These are phyloP conservation scores for Hypotaenidia okinawae DNA, from an alignment of 2,797 vertebrate species.

Conservation along the genomic window DNA sequence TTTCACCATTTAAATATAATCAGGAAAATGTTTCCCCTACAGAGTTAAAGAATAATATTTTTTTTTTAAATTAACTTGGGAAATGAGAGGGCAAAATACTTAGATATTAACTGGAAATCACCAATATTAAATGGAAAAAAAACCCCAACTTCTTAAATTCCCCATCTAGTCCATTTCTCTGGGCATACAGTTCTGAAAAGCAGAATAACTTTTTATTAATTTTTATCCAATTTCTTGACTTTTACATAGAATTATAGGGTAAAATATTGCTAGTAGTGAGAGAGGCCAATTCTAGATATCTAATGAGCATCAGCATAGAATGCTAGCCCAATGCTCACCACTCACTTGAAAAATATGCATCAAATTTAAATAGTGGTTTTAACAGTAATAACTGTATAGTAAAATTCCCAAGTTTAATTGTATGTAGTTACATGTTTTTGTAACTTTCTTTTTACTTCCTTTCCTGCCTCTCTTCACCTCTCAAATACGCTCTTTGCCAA, in stretches of 20 bases:
- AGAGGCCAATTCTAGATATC: neutral
- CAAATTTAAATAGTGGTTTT: neutral
- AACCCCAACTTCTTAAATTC: neutral
- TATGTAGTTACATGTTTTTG: neutral
- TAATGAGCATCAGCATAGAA: neutral
- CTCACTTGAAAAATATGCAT: neutral
- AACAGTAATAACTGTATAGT: neutral
- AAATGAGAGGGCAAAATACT: constrained; percentile 26
- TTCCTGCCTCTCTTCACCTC: neutral
- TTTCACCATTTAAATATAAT: neutral
- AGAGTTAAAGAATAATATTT: neutral
- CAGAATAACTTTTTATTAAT: constrained; percentile 32
- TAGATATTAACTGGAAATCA: constrained; percentile 20
- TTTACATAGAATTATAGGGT: neutral
- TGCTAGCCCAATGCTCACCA: neutral
- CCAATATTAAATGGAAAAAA: neutral
- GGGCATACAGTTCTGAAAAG: constrained; percentile 25
- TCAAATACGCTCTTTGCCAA: neutral
- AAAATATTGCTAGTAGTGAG: neutral
- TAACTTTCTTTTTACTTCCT: neutral
- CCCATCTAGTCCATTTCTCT: neutral
- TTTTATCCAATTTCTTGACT: constrained; percentile 55
- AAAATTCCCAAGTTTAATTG: neutral
- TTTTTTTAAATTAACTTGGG: neutral
- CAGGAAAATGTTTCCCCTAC: neutral